A percentile compares a stretch with the other conserved stretches of the same genome.
Conservation (phyloP, 2,113 vertebrate genomes). For the Limanda limanda region DNA sequence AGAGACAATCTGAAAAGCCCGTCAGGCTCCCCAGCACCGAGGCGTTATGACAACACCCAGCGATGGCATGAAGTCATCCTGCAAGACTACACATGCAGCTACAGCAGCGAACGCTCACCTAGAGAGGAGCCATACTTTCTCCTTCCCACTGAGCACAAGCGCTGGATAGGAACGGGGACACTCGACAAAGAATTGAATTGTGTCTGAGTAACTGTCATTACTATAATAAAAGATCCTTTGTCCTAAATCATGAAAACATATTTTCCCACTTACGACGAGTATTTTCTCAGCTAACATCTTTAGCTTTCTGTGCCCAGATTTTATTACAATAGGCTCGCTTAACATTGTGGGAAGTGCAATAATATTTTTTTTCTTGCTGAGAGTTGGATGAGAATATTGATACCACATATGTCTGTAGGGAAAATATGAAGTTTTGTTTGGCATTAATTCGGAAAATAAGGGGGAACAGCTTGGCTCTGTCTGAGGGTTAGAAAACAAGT, state of each 20-base stretch:
- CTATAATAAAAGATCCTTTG: not conserved
- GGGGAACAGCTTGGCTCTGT: not conserved
- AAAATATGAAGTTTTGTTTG: not conserved
- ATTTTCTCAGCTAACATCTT: not conserved
- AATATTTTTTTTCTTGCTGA: not conserved
- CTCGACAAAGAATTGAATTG: conserved; percentile 30
- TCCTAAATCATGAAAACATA: not conserved
- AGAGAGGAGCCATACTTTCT: conserved; percentile 17
- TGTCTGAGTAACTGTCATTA: conserved; percentile 8
- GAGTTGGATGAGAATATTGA: not conserved
- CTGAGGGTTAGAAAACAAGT: not conserved
- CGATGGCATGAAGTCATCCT: conserved; percentile 72
- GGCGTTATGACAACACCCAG: conserved; percentile 47
- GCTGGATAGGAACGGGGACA: conserved; percentile 13
- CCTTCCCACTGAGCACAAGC: conserved; percentile 43
- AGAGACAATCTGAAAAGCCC: conserved; percentile 42
- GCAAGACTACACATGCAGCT: conserved; percentile 68
- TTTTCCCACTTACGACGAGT: not conserved
- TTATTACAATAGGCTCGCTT: not conserved
- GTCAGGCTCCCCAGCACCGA: conserved; percentile 18
- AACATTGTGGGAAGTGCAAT: not conserved
- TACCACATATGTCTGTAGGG: not conserved
- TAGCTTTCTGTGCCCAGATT: not conserved
- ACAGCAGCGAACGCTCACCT: conserved; percentile 21
- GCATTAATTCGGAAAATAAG: not conserved